These are phyloP conservation scores for Scaptomyza cyrtandrae DNA, from an alignment of 2,888 invertebrate species.

Conservation along the genomic window DNA sequence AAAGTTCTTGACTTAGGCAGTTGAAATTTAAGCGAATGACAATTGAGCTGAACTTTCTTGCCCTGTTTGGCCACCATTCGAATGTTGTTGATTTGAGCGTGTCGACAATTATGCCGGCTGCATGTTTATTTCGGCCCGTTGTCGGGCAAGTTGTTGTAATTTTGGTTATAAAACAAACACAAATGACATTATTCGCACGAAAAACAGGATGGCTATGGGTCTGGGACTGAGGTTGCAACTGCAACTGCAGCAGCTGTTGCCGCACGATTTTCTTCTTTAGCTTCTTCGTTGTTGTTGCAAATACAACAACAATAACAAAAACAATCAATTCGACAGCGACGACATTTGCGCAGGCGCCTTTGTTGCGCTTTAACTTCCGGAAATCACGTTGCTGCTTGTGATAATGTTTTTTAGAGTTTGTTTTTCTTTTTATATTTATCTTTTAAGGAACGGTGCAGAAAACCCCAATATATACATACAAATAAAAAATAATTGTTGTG, in stretches of 20 bases:
- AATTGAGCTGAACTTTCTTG: neutral
- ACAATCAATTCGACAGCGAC: constrained; percentile 70
- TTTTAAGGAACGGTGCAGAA: constrained; percentile 47
- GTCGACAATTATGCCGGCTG: constrained; percentile 53
- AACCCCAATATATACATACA: constrained; percentile 16
- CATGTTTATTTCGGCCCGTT: constrained; percentile 48
- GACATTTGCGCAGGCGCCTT: constrained; percentile 73
- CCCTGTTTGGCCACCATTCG: neutral
- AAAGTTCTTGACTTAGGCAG: constrained; percentile 24
- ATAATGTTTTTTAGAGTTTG: constrained; percentile 58
- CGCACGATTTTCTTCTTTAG: constrained; percentile 71
- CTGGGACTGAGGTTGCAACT: constrained; percentile 30
- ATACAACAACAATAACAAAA: constrained; percentile 23
- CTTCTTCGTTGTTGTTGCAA: constrained; percentile 48
- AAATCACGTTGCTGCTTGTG: constrained; percentile 73
- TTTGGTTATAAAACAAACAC: constrained; percentile 78
- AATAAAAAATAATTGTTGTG: constrained; percentile 60
- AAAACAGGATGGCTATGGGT: constrained; percentile 63
- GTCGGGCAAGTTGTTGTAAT: constrained; percentile 68
- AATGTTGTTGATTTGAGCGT: constrained; percentile 19
- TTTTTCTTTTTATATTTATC: constrained; percentile 21
- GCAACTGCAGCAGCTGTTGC: constrained; percentile 69
- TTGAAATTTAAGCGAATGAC: neutral
- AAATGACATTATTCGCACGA: constrained; percentile 80
- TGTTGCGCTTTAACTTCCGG: constrained; percentile 75